A percentile compares a stretch with the other conserved stretches of the same genome.
phyloP scores from a whole-genome alignment of 2,797 vertebrate genomes.

The Chelidonichthys spinosus region DNA sequence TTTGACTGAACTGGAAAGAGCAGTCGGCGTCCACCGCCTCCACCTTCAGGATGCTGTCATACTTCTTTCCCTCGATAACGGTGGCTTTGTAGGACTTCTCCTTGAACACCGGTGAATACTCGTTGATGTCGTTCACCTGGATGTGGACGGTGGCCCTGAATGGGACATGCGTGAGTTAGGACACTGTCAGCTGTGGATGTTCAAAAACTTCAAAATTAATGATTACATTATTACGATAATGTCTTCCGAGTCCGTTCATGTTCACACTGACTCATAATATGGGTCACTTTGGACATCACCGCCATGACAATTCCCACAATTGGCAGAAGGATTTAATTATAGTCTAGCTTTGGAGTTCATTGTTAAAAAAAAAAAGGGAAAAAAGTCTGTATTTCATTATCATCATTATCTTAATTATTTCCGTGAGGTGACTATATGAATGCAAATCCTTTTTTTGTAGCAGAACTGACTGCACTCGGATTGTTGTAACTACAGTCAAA shows the following conservation, averaged over 20 bases:
- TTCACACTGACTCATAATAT: slow-evolving; percentile 1
- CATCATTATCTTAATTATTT: background rate
- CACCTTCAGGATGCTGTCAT: slow-evolving; percentile 91
- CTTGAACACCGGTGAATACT: slow-evolving; percentile 95
- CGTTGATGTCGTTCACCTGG: slow-evolving; percentile 97
- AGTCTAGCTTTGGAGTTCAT: slow-evolving; percentile 11
- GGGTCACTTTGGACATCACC: background rate
- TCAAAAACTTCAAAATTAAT: background rate
- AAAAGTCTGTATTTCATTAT: too few species aligned
- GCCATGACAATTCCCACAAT: background rate
- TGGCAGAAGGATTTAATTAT: slow-evolving; percentile 3
- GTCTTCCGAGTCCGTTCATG: background rate
- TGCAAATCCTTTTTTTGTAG: background rate
- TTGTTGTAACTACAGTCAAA: background rate
- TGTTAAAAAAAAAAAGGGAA: background rate
- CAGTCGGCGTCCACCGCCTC: slow-evolving; percentile 97
- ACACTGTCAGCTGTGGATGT: background rate
- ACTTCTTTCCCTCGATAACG: slow-evolving; percentile 90
- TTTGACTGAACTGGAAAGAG: slow-evolving; percentile 98
- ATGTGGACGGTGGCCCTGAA: slow-evolving; percentile 95
- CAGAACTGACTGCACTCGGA: background rate
- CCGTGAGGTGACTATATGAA: too few species aligned
- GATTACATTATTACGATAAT: background rate
- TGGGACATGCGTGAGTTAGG: slow-evolving; percentile 13
- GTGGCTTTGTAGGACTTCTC: slow-evolving; percentile 98